Conservation (phyloP, 2,113 vertebrate genomes). For the Clarias batrachus region DNA sequence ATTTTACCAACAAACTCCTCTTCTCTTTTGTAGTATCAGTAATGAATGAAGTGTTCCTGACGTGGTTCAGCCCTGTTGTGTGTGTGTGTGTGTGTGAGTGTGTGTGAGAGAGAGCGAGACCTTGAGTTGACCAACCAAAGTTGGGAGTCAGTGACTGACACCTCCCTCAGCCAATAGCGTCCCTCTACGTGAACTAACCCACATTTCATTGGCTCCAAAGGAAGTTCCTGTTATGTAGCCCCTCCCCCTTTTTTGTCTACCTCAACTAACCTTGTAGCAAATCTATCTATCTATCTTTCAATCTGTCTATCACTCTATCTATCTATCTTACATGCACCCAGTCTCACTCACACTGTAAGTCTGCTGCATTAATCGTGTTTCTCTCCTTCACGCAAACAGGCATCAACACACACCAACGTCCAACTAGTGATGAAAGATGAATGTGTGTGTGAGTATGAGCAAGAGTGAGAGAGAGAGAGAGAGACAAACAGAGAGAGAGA, state of each 20-base stretch:
- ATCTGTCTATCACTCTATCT: constrained; percentile 14
- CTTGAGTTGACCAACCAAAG: constrained; percentile 57
- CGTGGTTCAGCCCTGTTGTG: constrained; percentile 50
- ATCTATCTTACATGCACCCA: constrained; percentile 41
- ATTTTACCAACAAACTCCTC: constrained; percentile 45
- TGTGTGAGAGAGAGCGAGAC: constrained; percentile 8
- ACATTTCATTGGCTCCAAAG: constrained; percentile 78
- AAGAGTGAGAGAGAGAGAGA: not conserved
- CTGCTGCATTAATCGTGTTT: constrained; percentile 31
- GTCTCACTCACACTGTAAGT: constrained; percentile 37
- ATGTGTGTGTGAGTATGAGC: constrained; percentile 17
- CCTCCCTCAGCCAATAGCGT: constrained; percentile 69
- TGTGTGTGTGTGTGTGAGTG: constrained; percentile 22
- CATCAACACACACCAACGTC: constrained; percentile 24
- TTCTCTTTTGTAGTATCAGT: constrained; percentile 53
- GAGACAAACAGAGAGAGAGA: not conserved
- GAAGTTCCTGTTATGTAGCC: constrained; percentile 66
- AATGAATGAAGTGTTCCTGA: constrained; percentile 49
- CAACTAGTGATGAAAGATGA: constrained; percentile 25
- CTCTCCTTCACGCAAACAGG: constrained; percentile 48
- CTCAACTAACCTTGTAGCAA: constrained; percentile 53
- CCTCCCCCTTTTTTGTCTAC: constrained; percentile 58
- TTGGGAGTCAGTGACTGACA: constrained; percentile 69
- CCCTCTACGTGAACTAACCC: constrained; percentile 73
- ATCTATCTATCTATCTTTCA: constrained; percentile 12